Percentiles rank a stretch among this genome's conserved stretches.
These are phyloP conservation scores for Watsonalla cultraria DNA, from an alignment of 2,888 invertebrate species.

Conservation along the genomic window DNA sequence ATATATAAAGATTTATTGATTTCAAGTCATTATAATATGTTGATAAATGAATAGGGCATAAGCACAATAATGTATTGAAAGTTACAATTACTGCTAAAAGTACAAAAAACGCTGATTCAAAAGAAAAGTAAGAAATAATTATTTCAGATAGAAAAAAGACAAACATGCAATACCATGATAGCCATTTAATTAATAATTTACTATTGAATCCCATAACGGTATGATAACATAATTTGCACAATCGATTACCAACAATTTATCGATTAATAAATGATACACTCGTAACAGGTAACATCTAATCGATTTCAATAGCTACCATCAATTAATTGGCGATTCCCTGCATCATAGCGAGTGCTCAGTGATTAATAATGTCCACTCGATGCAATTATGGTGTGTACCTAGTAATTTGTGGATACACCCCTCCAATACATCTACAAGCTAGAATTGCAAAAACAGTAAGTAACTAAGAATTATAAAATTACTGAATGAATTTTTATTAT, in stretches of 20 bases:
- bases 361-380: not conserved
- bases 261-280: not conserved
- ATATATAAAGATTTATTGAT: no score
- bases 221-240: not conserved
- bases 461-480: no score
- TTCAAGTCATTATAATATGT: no score
- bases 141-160: no score
- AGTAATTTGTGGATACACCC: not conserved
- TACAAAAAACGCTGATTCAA: no score
- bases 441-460: not conserved
- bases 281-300: not conserved
- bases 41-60: no score
- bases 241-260: not conserved
- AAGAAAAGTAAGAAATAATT: no score
- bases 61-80: no score
- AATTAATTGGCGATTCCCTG: not conserved
- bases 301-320: not conserved
- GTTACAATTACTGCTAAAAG: no score
- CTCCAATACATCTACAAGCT: not conserved
- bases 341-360: not conserved
- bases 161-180: no score
- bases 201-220: not conserved
- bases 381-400: constrained; percentile 1
- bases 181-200: no score
- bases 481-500: no score